Evolutionary conservation across 2,888 invertebrate genomes (phyloP), one percentile per base, ranked within the genome.

Genomic region (Polymixis flavicincta): DNA sequence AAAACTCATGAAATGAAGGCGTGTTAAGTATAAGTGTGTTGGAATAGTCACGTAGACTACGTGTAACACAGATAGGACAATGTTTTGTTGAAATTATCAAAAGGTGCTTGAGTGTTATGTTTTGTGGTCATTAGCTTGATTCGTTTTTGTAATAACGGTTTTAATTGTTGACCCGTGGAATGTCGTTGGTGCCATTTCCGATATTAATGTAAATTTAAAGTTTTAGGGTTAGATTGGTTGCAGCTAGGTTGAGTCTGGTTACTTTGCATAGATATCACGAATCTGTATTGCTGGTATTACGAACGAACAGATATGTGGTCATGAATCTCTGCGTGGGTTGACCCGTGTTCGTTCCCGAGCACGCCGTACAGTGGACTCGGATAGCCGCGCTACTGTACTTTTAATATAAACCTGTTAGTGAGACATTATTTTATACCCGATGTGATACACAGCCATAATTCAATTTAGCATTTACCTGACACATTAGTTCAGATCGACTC

Each of bases 121-220:
- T 95, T 95, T 94, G 91, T 93, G 92, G 94, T 93, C 94, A 91
- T 93, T 93, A 93, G 93, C 93, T 89, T 91, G 94, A 92, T 93
- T 93, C 92, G 92, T 93, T 93, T 86, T 81, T 86, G 88, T 92
- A 92, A 90, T 92, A 92, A 92, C 93, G 93, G 92, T 94, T 94
- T 94, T 89, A 87, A 93, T 94, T 95, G 95, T 96, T 95, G 94
- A 95, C 96, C 96, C 96, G 96, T 96, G 96, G 94, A 95, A 95
- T 94, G 95, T 96, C 95, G 92, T 92, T 93, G 94, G 96, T 96
- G 96, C 96, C 96, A 96, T 96, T 95, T 94, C 95, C 93, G 92
- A 92, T 93, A 91, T 90, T 92, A 92, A 90, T 94, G 92, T 95
- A 94, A 90, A 93, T 93, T 94, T 92, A 93, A 90, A 93, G 92